Conservation (phyloP, 2,113 vertebrate genomes). For the Phrynosoma platyrhinos region DNA sequence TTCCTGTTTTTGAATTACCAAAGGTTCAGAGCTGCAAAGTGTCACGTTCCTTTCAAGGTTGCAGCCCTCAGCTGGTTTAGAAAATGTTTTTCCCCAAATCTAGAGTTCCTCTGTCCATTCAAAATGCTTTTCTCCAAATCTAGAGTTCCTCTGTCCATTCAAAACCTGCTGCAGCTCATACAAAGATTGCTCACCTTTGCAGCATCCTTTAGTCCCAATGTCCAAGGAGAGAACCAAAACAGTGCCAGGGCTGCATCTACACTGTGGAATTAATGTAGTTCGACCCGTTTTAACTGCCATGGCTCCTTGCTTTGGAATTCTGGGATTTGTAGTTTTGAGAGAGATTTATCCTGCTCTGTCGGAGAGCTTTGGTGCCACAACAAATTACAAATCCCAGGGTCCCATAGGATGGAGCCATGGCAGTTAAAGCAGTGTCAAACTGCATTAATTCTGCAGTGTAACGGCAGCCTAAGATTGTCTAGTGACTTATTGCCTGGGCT, state of each 20-base stretch:
- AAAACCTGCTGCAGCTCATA: neutral
- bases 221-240: neutral
- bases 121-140: neutral
- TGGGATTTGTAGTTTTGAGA: no score
- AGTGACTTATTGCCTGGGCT: neutral
- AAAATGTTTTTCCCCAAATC: neutral
- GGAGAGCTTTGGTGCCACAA: no score
- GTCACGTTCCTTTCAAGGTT: neutral
- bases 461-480: neutral
- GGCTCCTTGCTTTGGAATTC: no score
- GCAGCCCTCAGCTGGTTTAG: neutral
- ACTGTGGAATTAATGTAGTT: no score
- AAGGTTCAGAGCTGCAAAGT: neutral
- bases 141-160: no score
- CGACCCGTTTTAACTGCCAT: no score
- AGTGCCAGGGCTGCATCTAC: neutral
- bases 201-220: neutral
- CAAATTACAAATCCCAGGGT: no score
- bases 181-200: neutral
- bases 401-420: no score
- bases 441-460: no score
- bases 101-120: no score
- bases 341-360: no score
- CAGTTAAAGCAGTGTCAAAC: no score
- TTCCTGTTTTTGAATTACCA: slow-evolving; percentile 11